phyloP scores from a whole-genome alignment of 2,797 vertebrate genomes.

The Chanos chanos region DNA sequence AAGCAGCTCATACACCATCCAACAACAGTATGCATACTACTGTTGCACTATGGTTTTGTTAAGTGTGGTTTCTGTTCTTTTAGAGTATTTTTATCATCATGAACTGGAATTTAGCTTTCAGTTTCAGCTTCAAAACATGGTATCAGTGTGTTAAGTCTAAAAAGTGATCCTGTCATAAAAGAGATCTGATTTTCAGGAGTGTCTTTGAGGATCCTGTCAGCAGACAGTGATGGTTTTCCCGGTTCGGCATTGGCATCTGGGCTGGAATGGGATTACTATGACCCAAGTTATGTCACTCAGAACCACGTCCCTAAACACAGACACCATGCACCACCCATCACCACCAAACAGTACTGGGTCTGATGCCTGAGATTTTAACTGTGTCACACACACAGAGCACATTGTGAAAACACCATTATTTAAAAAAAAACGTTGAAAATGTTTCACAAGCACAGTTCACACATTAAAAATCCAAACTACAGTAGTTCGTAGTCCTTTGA shows the following conservation, averaged over 20 bases:
- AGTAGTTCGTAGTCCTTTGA: too few relatives aligned
- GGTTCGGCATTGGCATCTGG: conserved; percentile 53
- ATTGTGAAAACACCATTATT: background rate
- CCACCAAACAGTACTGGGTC: conserved; percentile 81
- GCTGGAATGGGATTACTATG: conserved; percentile 78
- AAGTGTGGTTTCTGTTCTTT: too few relatives aligned
- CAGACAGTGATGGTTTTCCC: conserved; percentile 73
- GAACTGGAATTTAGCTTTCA: too few relatives aligned
- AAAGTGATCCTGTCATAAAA: background rate
- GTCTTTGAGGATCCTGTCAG: conserved; percentile 77
- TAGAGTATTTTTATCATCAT: too few relatives aligned
- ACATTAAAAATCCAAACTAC: too few relatives aligned
- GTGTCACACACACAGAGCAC: too few relatives aligned
- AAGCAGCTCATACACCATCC: too few relatives aligned
- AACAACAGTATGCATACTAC: too few relatives aligned
- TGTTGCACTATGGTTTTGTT: too few relatives aligned
- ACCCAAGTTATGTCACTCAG: conserved; percentile 77
- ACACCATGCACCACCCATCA: conserved; percentile 61
- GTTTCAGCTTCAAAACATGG: background rate
- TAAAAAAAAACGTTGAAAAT: background rate
- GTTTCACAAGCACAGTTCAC: too few relatives aligned
- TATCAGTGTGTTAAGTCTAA: background rate
- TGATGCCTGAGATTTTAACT: too few relatives aligned
- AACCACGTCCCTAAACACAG: conserved; percentile 69
- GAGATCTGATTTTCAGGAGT: conserved; percentile 62